Base-by-base conservation (phyloP, 2,113 vertebrate species). In the Amphiprion percula region DNA sequence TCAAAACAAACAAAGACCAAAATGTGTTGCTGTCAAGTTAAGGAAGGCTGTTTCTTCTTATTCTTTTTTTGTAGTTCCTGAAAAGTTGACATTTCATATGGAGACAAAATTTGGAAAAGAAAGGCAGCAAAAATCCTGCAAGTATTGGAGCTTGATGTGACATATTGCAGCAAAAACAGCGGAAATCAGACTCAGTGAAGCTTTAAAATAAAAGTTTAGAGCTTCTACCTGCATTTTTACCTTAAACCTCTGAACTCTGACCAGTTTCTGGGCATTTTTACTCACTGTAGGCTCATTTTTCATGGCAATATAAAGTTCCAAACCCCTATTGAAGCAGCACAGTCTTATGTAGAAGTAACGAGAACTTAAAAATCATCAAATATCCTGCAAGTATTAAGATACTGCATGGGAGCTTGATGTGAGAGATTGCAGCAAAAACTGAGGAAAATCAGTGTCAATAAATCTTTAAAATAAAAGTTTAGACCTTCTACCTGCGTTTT, bases 361-460 rank as follows among this genome's bases (percentile, higher is more conserved):
- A 26, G 26, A 26, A 26, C 26, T 26, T 26, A 26, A 62, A 21
- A 44, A 49, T 0, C 6, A n/a, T 8, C 30, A 52, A 54, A 52
- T 73, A 85, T 79, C 74, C 75, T 30, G 47, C 65, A 74, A 71
- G 77, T 63, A 74, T 62, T 55, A 26, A 26, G 26, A 26, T 26
- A 3, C 26, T 26, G 26, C 2, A 26, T 26, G 26, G 71, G 47
- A n/a, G 70, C 26, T 60, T 33, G 59, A 85, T 72, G 69, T 64
- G 83, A 81, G 84, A 87, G 79, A 76, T 87, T 87, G 72, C 41
- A 53, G 28, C 33, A 59, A 63, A 78, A 55, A 79, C n/a, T 21
- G 61, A 46, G 41, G 21, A 53, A 54, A 59, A 73, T 33, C 17
- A 46, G 52, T 76, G 65, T 37, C 74, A 80, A 72, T 44, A 72